phyloP scores from a whole-genome alignment of 2,797 vertebrate genomes.

The Hylomyscus alleni region DNA sequence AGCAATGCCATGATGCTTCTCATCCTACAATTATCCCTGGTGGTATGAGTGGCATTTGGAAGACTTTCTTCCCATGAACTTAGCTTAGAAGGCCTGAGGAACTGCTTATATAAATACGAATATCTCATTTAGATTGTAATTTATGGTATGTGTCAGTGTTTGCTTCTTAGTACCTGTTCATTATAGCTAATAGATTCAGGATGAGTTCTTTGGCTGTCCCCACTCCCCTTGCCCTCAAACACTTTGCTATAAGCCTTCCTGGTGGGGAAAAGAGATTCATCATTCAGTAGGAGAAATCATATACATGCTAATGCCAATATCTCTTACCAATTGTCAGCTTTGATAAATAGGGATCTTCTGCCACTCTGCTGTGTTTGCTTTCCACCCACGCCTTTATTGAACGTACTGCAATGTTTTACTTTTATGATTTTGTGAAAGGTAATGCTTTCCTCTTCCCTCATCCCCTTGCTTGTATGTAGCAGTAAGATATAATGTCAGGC shows the following conservation, averaged over 20 bases:
- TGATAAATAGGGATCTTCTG: slow-evolving; percentile 63
- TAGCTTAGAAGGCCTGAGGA: slow-evolving; percentile 11
- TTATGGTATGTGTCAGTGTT: slow-evolving; percentile 59
- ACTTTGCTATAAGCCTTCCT: slow-evolving; percentile 66
- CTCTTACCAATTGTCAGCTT: slow-evolving; percentile 74
- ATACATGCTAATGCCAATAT: slow-evolving; percentile 55
- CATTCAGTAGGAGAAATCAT: slow-evolving; percentile 68
- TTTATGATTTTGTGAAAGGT: slow-evolving; percentile 62
- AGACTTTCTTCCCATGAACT: slow-evolving; percentile 58
- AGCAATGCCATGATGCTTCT: slow-evolving; percentile 57
- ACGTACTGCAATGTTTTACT: slow-evolving; percentile 71
- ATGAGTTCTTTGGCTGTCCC: slow-evolving; percentile 49
- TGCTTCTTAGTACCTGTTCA: slow-evolving; percentile 73
- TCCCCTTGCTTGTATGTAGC: slow-evolving; percentile 15
- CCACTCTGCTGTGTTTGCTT: not conserved
- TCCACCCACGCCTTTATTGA: slow-evolving; percentile 67
- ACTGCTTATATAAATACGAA: slow-evolving; percentile 64
- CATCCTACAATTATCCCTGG: slow-evolving; percentile 66
- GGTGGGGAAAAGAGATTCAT: slow-evolving; percentile 46
- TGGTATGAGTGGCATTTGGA: slow-evolving; percentile 71
- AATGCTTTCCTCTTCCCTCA: slow-evolving; percentile 20
- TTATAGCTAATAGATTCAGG: slow-evolving; percentile 71
- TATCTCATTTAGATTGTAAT: slow-evolving; percentile 79
- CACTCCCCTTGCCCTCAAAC: not conserved
- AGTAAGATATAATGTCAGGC: slow-evolving; percentile 47